phyloP scores from a whole-genome alignment of 1,140 invertebrate genomes.

The Bemisia tabaci region DNA sequence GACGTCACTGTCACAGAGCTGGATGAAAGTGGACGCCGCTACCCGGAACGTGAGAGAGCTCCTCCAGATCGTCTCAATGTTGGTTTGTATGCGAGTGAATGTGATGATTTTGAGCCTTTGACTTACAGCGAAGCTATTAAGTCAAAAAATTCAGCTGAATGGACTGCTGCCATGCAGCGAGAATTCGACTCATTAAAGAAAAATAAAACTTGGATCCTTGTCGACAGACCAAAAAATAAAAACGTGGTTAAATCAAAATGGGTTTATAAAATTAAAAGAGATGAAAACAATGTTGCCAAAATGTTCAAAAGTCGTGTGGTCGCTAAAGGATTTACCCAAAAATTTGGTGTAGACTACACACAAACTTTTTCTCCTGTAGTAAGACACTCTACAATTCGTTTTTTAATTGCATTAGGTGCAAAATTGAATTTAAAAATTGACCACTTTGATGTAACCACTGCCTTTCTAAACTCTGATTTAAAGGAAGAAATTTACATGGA shows the following conservation, averaged over 20 bases:
- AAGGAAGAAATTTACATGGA: conserved; percentile 24
- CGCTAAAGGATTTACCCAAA: conserved; percentile 18
- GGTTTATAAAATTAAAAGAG: conserved; percentile 19
- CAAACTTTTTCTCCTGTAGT: conserved; percentile 21
- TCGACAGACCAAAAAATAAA: conserved; percentile 17
- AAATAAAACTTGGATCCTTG: conserved; percentile 20
- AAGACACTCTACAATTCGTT: conserved; percentile 16
- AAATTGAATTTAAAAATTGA: conserved; percentile 6
- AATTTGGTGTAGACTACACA: conserved; percentile 12
- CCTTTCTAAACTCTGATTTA: conserved; percentile 24
- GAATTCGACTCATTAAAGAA: conserved; percentile 12
- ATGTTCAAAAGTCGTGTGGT: conserved; percentile 22
- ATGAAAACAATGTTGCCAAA: conserved; percentile 19
- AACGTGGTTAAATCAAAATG: conserved; percentile 16
- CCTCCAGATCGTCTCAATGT: no score
- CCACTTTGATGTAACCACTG: conserved; percentile 22
- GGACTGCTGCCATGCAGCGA: conserved; percentile 13
- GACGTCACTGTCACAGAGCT: background rate
- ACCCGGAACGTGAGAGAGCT: no score
- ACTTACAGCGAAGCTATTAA: background rate
- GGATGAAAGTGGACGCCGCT: background rate
- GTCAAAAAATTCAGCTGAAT: background rate
- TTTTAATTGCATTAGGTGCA: conserved; percentile 17
- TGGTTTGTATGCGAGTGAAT: background rate
- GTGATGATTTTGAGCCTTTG: background rate